Evolutionary conservation across 2,888 invertebrate species (phyloP).

Genomic region (Spicauda simplicius): DNA sequence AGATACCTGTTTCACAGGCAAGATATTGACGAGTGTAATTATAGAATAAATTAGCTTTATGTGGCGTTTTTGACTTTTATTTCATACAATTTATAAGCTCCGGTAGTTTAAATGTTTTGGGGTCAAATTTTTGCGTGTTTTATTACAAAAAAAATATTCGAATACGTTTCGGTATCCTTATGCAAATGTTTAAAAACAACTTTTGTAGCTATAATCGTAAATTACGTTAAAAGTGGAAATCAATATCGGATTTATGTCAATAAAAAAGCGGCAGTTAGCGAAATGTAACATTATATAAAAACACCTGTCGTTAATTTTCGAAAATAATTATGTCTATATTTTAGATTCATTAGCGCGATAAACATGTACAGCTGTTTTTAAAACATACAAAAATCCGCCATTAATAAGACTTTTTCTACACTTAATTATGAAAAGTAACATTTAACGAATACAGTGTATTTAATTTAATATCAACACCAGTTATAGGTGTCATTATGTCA

Average conservation of each 20-base stretch:
- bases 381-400: conserved; percentile 5
- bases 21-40: conserved; percentile 13
- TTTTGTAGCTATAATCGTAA: neutral
- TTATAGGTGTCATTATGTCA: neutral
- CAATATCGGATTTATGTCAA: neutral
- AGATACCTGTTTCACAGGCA: conserved; percentile 14
- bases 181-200: neutral
- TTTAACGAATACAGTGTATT: neutral
- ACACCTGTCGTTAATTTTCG: conserved; percentile 3
- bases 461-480: neutral
- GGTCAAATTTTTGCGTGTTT: neutral
- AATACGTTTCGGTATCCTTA: neutral
- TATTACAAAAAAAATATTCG: conserved; percentile 1
- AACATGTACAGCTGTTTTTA: conserved; percentile 1
- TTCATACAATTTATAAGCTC: neutral
- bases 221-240: neutral
- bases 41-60: conserved; percentile 12
- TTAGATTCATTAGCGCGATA: conserved; percentile 5
- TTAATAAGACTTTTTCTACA: neutral
- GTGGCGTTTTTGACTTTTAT: conserved; percentile 9
- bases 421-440: conserved; percentile 1
- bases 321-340: neutral
- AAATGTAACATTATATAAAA: neutral
- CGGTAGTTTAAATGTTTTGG: conserved; percentile 6
- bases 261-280: neutral